Percentiles rank a stretch among this genome's conserved stretches.
phyloP scores from a whole-genome alignment of 2,113 vertebrate genomes.

The Tamias sibiricus region DNA sequence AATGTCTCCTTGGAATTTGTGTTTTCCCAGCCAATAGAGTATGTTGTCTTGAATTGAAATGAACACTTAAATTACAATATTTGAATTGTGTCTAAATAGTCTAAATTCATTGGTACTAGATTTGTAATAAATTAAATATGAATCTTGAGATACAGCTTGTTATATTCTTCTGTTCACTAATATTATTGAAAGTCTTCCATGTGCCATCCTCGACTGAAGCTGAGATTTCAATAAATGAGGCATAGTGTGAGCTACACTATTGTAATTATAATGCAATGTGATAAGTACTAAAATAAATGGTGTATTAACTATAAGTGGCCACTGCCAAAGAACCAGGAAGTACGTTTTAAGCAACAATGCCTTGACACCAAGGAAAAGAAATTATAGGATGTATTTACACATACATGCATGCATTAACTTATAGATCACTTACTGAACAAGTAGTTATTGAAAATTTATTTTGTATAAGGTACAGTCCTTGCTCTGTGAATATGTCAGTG shows the following conservation, averaged over 20 bases:
- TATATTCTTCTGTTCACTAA: conserved; percentile 5
- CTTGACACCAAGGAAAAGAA: neutral
- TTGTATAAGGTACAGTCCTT: neutral
- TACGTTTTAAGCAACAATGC: neutral
- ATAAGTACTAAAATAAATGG: neutral
- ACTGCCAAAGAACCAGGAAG: neutral
- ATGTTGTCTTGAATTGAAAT: conserved; percentile 50
- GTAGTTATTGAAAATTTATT: neutral
- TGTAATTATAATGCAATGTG: neutral
- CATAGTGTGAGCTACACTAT: neutral
- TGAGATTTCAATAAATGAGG: neutral
- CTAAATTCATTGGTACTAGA: conserved; percentile 15
- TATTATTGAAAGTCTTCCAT: neutral
- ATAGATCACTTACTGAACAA: neutral
- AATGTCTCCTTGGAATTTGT: neutral
- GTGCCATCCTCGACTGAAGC: neutral
- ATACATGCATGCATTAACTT: neutral
- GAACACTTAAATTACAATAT: conserved; percentile 31
- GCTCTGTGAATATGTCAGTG: neutral
- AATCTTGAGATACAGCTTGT: conserved; percentile 17
- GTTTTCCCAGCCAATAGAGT: conserved; percentile 41
- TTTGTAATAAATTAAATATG: conserved; percentile 41
- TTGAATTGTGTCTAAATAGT: conserved; percentile 57
- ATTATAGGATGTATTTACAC: neutral
- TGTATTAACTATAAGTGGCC: neutral